Evolutionary conservation across 2,797 vertebrate species (phyloP).

Genomic region (Leptodactylus fallax): DNA sequence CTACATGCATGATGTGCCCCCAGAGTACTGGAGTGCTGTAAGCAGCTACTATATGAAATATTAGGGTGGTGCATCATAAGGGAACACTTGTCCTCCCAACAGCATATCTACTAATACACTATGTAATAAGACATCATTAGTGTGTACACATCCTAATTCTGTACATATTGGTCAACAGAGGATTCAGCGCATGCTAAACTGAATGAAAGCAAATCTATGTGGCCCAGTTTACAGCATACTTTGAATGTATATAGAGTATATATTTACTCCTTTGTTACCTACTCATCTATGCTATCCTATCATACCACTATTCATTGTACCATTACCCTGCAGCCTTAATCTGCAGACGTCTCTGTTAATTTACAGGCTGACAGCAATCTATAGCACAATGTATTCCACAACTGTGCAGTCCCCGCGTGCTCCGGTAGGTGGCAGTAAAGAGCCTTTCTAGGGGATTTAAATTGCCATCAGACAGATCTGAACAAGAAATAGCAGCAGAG

Average conservation of each 20-base stretch:
- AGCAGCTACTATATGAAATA: not conserved
- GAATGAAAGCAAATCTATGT: conserved; percentile 5
- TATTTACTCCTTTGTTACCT: not conserved
- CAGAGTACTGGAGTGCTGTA: no score
- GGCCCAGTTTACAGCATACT: not conserved
- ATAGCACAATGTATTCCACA: conserved; percentile 14
- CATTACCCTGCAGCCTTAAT: not conserved
- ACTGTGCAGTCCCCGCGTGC: not conserved
- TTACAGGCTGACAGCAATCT: conserved; percentile 16
- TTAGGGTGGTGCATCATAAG: not conserved
- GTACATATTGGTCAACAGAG: no score
- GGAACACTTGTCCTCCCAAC: no score
- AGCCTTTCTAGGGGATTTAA: conserved; percentile 58
- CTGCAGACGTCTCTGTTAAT: not conserved
- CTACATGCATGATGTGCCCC: no score
- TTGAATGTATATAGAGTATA: not conserved
- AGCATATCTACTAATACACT: not conserved
- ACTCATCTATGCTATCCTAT: not conserved
- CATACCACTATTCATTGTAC: not conserved
- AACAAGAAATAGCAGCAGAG: conserved; percentile 60
- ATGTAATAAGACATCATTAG: not conserved
- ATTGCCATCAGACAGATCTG: conserved; percentile 57
- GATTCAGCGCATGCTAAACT: not conserved
- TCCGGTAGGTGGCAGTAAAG: conserved; percentile 58
- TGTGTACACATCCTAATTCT: not conserved